Evolutionary conservation across 2,797 vertebrate species (phyloP).

Genomic region (Chiloscyllium punctatum): DNA sequence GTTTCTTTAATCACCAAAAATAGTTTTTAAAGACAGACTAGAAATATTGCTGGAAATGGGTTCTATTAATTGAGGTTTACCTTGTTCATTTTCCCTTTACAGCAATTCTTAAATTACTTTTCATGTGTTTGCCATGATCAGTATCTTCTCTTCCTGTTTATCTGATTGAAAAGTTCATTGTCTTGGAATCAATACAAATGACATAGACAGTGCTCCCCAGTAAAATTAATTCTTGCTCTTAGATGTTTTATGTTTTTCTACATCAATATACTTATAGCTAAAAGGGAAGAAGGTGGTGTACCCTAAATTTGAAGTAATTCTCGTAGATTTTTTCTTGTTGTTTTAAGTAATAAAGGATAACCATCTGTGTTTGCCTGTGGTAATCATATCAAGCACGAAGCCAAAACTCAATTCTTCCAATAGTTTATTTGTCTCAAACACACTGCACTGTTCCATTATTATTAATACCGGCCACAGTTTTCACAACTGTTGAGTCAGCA

Average conservation of each 20-base stretch:
- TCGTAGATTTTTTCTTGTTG: background rate
- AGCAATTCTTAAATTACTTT: conserved; percentile 14
- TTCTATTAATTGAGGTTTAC: background rate
- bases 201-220: background rate
- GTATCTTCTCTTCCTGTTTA: background rate
- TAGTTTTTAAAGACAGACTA: background rate
- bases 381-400: background rate
- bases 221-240: background rate
- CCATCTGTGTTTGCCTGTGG: background rate
- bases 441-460: background rate
- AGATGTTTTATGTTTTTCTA: background rate
- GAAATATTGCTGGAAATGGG: background rate
- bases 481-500: background rate
- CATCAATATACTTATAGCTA: background rate
- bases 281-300: background rate
- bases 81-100: background rate
- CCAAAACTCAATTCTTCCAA: background rate
- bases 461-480: background rate
- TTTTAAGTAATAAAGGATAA: background rate
- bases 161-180: background rate
- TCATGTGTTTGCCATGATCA: background rate
- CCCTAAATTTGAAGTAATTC: background rate
- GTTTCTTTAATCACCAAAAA: background rate
- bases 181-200: background rate
- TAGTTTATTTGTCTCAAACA: background rate